A percentile compares a stretch with the other conserved stretches of the same genome.
Conservation (phyloP, 2,888 invertebrate species). For the Oxytorus armatus region DNA sequence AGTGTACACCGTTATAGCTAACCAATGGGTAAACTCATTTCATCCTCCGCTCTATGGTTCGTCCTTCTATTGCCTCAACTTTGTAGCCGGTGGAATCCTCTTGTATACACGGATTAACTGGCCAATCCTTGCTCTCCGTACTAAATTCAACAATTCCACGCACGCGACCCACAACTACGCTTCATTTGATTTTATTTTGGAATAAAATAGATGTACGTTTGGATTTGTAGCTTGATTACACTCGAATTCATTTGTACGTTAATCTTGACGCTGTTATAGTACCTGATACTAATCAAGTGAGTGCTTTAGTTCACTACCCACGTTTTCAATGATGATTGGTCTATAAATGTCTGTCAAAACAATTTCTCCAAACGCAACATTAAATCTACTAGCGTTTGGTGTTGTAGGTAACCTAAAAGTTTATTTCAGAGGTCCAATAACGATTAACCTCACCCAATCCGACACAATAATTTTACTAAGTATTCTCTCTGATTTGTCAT, state of each 20-base stretch:
- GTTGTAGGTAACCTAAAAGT: not conserved
- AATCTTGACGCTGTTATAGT: not conserved
- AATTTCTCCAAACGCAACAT: not conserved
- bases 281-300: not conserved
- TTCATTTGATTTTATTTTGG: slow-evolving; percentile 12
- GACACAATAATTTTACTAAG: not conserved
- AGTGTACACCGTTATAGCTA: slow-evolving; percentile 39
- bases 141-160: slow-evolving; percentile 7
- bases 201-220: not conserved
- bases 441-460: not conserved
- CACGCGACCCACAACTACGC: slow-evolving; percentile 8
- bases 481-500: slow-evolving; percentile 26
- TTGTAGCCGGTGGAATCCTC: slow-evolving; percentile 41
- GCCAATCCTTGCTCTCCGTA: slow-evolving; percentile 31
- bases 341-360: no score
- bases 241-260: not conserved
- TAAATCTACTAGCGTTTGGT: not conserved
- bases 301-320: no score
- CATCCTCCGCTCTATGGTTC: slow-evolving; percentile 18
- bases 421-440: not conserved
- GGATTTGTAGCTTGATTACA: slow-evolving; percentile 3
- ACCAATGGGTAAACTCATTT: slow-evolving; percentile 42
- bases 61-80: slow-evolving; percentile 39
- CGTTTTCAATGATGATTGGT: no score
- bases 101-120: slow-evolving; percentile 40